Percentiles rank a stretch among this genome's conserved stretches.
These are phyloP conservation scores for Aythya baeri DNA, from an alignment of 2,113 vertebrate species.

Conservation along the genomic window DNA sequence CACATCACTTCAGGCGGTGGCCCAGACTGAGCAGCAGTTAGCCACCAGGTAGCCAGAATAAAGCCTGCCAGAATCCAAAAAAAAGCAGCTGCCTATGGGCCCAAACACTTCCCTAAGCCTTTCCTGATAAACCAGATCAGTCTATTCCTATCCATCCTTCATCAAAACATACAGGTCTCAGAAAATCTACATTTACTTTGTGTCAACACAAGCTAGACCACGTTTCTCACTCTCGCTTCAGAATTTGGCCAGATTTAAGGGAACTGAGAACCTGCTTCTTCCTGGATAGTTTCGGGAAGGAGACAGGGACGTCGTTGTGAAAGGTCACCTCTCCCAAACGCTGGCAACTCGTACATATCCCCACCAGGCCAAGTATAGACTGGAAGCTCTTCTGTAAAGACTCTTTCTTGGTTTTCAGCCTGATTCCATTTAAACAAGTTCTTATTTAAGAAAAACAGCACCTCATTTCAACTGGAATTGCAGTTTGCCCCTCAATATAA, in stretches of 20 bases:
- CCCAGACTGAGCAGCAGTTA: not conserved
- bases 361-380: not conserved
- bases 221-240: not conserved
- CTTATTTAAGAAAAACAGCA: constrained; percentile 1
- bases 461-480: not conserved
- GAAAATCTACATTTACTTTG: not conserved
- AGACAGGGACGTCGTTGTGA: accelerated
- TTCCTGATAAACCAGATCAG: not conserved
- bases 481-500: not conserved
- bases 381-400: not conserved
- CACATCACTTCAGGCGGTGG: not conserved
- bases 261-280: not conserved
- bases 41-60: not conserved
- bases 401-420: not conserved
- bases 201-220: not conserved
- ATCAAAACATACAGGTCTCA: not conserved
- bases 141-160: not conserved
- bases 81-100: not conserved
- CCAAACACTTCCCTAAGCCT: not conserved
- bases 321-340: not conserved
- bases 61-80: not conserved
- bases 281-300: not conserved
- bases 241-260: not conserved
- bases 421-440: not conserved
- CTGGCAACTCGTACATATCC: not conserved